Evolutionary conservation across 1,140 invertebrate species (phyloP), one percentile per base, ranked within the genome.

Genomic region (Solen grandis): DNA sequence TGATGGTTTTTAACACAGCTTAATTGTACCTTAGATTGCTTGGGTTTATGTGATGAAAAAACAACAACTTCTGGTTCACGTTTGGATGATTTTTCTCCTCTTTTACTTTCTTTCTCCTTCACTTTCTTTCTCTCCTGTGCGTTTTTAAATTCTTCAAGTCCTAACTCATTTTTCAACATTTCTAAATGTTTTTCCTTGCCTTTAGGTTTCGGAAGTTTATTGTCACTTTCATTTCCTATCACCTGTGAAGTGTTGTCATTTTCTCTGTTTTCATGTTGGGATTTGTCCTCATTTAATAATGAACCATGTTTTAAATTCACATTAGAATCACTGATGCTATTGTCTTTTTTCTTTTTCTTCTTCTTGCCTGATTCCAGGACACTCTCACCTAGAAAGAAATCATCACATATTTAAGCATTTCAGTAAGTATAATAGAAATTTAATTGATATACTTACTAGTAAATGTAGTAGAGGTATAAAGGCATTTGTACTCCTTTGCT

Each of bases 21-120:
- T 46, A 46, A 46, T 10, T 46, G 5, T 63, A 36, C 38, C 41
- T 63, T 75, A 5, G 41, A 52, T 22, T 68, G n/a, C 35, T 66
- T 66, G 16, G 27, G 5, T 66, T 38, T 77, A 22, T 57, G 46
- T 2, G 74, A 77, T 25, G 38, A 41, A 46, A 77, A 77, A 46
- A 77, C 74, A 55, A 77, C 52, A 54, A 77, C 74, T 66, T 77
- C 74, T 59, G 74, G 74, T 31, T 66, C 38, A 46, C n/a, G 22
- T 75, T 31, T 63, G n/a, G n/a, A n/a, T n/a, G n/a, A 22, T 59
- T 62, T 38, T 62, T 74, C 54, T 8, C 38, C 29, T 73, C 33
- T 19, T 46, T 46, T 46, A 46, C 8, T 46, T 59, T 36, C 55
- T 25, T 60, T 25, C n/a, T 41, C 41, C 35, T 74, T 60, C 1